A percentile compares a stretch with the other conserved stretches of the same genome.
phyloP scores from a whole-genome alignment of 2,797 vertebrate species.

The Hydrocynus forskahlii region DNA sequence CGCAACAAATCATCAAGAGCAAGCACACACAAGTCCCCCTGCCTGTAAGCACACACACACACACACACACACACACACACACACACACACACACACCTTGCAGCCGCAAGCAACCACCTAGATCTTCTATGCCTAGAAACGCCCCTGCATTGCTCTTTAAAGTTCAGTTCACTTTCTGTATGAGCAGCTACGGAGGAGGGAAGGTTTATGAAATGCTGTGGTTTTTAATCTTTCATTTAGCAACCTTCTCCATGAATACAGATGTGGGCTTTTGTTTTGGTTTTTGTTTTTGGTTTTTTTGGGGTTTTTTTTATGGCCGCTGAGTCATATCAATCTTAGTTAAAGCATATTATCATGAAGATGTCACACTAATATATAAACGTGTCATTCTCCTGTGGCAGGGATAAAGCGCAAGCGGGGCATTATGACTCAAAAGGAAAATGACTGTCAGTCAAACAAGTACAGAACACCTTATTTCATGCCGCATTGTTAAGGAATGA shows the following conservation, averaged over 20 bases:
- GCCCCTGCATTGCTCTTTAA: conserved; percentile 21
- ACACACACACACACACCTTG: background rate
- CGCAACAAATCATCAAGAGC: conserved; percentile 33
- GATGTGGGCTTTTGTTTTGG: conserved; percentile 31
- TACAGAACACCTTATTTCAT: conserved; percentile 13
- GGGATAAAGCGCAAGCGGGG: background rate
- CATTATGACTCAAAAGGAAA: background rate
- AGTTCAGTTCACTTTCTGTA: conserved; percentile 45
- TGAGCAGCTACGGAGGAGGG: conserved; percentile 14
- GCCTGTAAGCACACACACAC: background rate
- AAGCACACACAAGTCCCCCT: background rate
- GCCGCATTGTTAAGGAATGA: background rate
- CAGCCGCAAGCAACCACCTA: no score
- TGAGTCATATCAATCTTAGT: conserved; percentile 38
- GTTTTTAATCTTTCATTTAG: conserved; percentile 46
- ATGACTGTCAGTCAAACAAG: background rate
- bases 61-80: background rate
- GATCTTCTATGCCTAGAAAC: background rate
- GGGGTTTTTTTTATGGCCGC: background rate
- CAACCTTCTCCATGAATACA: conserved; percentile 27
- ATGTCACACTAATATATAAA: conserved; percentile 24
- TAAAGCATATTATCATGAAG: conserved; percentile 15
- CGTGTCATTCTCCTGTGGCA: conserved; percentile 1
- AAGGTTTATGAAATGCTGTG: conserved; percentile 39
- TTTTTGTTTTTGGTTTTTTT: no score